phyloP scores from a whole-genome alignment of 1,140 invertebrate genomes.

The Drosophila willistoni region DNA sequence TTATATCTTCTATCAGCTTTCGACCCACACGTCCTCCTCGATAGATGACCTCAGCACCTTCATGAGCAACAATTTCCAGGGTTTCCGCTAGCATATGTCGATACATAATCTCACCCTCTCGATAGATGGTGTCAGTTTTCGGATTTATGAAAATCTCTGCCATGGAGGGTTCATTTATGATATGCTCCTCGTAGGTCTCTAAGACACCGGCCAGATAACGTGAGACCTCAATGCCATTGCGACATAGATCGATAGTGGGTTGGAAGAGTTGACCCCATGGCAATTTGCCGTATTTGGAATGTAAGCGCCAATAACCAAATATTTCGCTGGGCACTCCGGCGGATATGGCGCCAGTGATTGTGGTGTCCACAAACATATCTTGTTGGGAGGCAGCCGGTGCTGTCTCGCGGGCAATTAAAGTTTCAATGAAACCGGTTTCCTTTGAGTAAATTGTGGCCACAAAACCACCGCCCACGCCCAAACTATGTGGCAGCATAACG shows the following conservation, averaged over 20 bases:
- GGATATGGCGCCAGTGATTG: conserved; percentile 86
- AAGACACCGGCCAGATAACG: conserved; percentile 88
- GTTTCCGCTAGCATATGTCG: conserved; percentile 89
- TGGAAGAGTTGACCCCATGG: conserved; percentile 92
- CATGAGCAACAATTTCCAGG: conserved; percentile 87
- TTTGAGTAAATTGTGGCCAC: conserved; percentile 91
- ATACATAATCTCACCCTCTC: conserved; percentile 88
- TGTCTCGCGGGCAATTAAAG: conserved; percentile 92
- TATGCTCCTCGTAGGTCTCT: conserved; percentile 84
- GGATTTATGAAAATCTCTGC: conserved; percentile 88
- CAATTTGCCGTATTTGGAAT: conserved; percentile 90
- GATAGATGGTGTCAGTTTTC: conserved; percentile 86
- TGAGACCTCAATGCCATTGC: conserved; percentile 88
- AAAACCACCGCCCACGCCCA: conserved; percentile 95
- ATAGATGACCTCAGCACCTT: conserved; percentile 87
- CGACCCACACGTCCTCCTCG: conserved; percentile 88
- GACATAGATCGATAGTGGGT: conserved; percentile 90
- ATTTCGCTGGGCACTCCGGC: conserved; percentile 96
- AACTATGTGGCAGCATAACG: conserved; percentile 92
- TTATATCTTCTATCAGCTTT: conserved; percentile 88
- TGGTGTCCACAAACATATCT: conserved; percentile 87
- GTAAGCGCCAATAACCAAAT: conserved; percentile 91
- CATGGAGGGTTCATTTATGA: conserved; percentile 86
- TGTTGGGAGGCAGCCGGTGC: conserved; percentile 88
- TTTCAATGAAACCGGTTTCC: conserved; percentile 85